A percentile compares a stretch with the other conserved stretches of the same genome.
phyloP scores from a whole-genome alignment of 2,888 invertebrate species.

The Cotesia congregata region DNA sequence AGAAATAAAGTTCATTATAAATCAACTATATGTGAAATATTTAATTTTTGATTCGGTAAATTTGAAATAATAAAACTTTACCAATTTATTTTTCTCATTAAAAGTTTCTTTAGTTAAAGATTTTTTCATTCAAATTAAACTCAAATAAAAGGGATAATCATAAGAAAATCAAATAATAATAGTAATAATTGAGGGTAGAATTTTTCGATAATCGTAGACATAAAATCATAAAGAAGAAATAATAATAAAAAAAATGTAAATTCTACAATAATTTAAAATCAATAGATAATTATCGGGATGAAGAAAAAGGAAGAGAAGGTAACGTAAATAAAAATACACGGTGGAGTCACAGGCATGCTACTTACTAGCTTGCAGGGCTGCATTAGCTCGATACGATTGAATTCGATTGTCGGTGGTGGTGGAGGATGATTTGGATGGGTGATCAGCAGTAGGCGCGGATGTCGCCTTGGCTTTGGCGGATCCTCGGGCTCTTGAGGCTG shows the following conservation, averaged over 20 bases:
- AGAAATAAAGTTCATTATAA: neutral
- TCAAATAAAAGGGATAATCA: neutral
- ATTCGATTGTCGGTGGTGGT: slow-evolving; percentile 59
- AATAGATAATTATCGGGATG: slow-evolving; percentile 6
- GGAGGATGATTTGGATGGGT: slow-evolving; percentile 67
- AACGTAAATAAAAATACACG: slow-evolving; percentile 33
- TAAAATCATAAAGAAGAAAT: slow-evolving; percentile 3
- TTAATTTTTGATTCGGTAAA: neutral
- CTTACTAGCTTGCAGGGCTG: slow-evolving; percentile 68
- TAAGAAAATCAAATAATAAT: neutral
- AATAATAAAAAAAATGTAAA: neutral
- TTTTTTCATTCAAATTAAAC: neutral
- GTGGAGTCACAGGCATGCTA: slow-evolving; percentile 58
- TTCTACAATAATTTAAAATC: slow-evolving; percentile 12
- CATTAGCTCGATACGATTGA: slow-evolving; percentile 63
- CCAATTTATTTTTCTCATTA: neutral
- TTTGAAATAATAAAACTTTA: neutral
- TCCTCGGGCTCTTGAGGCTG: slow-evolving; percentile 56
- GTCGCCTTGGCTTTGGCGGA: slow-evolving; percentile 57
- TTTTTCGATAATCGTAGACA: neutral
- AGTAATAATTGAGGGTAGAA: neutral
- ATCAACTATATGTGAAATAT: neutral
- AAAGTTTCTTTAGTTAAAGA: neutral
- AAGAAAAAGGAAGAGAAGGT: neutral
- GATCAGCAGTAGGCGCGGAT: slow-evolving; percentile 51